Evolutionary conservation across 2,888 invertebrate species (phyloP), one percentile per base, ranked within the genome.

Genomic region (Lasioglossum oenotherae): DNA sequence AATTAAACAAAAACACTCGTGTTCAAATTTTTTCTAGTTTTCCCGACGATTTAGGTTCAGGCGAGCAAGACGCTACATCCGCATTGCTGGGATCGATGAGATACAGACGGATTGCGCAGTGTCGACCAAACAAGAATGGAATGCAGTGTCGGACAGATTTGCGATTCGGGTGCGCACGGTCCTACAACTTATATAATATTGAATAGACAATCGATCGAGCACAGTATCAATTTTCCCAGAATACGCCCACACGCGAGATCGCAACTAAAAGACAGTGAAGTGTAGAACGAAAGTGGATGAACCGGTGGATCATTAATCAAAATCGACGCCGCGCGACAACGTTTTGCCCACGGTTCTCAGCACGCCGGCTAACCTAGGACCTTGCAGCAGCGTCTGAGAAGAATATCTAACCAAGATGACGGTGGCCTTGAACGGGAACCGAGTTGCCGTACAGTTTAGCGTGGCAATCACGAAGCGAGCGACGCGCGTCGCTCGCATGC

Each of bases 381-480:
- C 31, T 31, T 27, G 64, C 31, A 31, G 67, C 67, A 35, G 10
- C 3, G 67, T 27, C 67, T 10, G 67, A 35, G 67, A 16, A 6
- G 27, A 12, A 67, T 23, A 67, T 41, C 5, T n/a, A 31, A n/a
- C 57, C 5, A 19, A 60, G n/a, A 23, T 16, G 8, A 23, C 23
- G 35, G 4, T 38, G 38, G 10, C 71, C 44, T 67, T 35, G 23
- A 67, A 77, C 38, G 35, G 5, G 23, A n/a, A 67, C 64, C n/a
- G 8, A 6, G 35, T 67, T 16, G 46, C 49, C 44, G n/a, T 41
- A 38, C 27, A 53, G 16, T 38, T 49, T 31, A 38, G 69, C 69
- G 23, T 46, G 46, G 60, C 71, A 57, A 74, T 86, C 67, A 23
- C 74, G 83, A 53, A 78, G 80, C 46, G 35, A 67, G 78, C 46